These are phyloP conservation scores for Pseudomyrmex pallidus DNA, from an alignment of 1,140 invertebrate species.

Conservation along the genomic window DNA sequence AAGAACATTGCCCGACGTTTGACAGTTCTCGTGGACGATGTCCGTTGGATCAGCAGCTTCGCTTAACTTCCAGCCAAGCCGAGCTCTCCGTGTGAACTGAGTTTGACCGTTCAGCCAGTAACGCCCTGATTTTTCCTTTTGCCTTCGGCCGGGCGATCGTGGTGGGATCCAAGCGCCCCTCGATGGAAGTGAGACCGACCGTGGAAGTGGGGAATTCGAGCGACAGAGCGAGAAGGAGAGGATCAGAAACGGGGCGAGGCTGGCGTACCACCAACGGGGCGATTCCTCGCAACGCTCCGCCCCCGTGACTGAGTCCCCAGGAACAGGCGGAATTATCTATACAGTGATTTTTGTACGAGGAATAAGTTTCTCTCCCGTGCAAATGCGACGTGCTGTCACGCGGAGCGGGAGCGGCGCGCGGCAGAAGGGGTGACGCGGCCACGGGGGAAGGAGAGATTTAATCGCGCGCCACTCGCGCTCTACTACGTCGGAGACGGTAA, in stretches of 20 bases:
- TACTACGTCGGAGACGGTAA: slow-evolving; percentile 84
- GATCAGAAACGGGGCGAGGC: slow-evolving; percentile 67
- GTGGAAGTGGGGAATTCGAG: slow-evolving; percentile 48
- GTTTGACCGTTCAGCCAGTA: slow-evolving; percentile 70
- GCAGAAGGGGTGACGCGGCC: slow-evolving; percentile 5
- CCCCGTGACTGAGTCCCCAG: slow-evolving; percentile 25
- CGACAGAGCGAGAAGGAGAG: slow-evolving; percentile 61
- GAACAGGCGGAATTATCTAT: slow-evolving; percentile 55
- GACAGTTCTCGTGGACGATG: slow-evolving; percentile 66
- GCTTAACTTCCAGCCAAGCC: slow-evolving; percentile 73
- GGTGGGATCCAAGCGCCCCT: slow-evolving; percentile 51
- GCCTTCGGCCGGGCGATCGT: slow-evolving; percentile 45
- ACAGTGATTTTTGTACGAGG: slow-evolving; percentile 70
- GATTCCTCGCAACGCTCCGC: slow-evolving; percentile 59
- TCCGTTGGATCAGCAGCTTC: slow-evolving; percentile 56
- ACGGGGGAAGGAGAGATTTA: slow-evolving; percentile 78
- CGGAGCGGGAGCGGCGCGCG: slow-evolving; percentile 44
- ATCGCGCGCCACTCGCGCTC: slow-evolving; percentile 78
- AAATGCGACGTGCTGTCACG: slow-evolving; percentile 66
- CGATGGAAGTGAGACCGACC: slow-evolving; percentile 44
- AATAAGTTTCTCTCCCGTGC: slow-evolving; percentile 73
- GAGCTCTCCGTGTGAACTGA: slow-evolving; percentile 83
- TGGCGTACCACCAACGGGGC: slow-evolving; percentile 55
- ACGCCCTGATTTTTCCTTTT: slow-evolving; percentile 79
- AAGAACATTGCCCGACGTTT: slow-evolving; percentile 54